These are phyloP conservation scores for Archips xylosteana DNA, from an alignment of 2,888 invertebrate species.

Conservation along the genomic window DNA sequence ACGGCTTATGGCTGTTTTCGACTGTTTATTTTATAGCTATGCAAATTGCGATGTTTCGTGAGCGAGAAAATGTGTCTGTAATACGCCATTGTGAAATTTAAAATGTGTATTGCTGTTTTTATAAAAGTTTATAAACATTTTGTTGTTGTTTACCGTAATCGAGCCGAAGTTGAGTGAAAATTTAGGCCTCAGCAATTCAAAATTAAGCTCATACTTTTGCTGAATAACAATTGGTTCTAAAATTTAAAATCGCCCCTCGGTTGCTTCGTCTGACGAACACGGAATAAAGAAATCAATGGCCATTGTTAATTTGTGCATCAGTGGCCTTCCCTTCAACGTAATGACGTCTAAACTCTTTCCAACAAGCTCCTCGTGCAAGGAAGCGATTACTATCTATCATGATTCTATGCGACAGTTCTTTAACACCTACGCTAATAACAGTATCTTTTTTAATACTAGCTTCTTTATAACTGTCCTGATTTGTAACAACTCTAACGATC, in stretches of 20 bases:
- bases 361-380: conserved; percentile 32
- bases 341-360: conserved; percentile 30
- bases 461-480: conserved; percentile 13
- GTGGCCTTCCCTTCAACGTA: conserved; percentile 10
- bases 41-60: conserved; percentile 31
- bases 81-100: conserved; percentile 38
- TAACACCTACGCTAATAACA: conserved; percentile 42
- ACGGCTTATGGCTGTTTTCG: conserved; percentile 56
- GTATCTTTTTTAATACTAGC: conserved; percentile 6
- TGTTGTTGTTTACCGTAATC: neutral
- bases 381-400: conserved; percentile 16
- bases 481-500: neutral
- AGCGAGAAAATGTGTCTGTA: conserved; percentile 41
- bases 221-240: neutral
- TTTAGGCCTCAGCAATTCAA: neutral
- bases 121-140: neutral
- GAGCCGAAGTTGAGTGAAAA: neutral
- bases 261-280: neutral
- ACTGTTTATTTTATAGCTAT: conserved; percentile 24
- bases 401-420: conserved; percentile 30
- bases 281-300: conserved; percentile 18
- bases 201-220: neutral
- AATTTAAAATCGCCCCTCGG: neutral
- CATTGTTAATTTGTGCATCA: conserved; percentile 20
- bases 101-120: neutral